phyloP scores from a whole-genome alignment of 2,797 vertebrate genomes.

The Dryobates pubescens region DNA sequence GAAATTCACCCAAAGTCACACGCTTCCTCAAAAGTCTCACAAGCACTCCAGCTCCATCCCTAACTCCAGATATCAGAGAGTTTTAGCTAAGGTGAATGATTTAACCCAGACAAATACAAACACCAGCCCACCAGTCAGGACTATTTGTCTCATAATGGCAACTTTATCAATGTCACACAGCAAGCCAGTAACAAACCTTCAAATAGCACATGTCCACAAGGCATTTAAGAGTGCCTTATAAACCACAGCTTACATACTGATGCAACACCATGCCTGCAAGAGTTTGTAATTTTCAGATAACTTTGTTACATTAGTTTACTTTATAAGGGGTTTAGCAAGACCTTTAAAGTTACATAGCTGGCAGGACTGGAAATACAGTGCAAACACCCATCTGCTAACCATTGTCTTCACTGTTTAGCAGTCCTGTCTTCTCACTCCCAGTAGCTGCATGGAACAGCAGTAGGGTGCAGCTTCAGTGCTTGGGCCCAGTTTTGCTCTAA shows the following conservation, averaged over 20 bases:
- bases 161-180: not conserved
- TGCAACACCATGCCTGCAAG: not conserved
- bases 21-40: not conserved
- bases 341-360: not conserved
- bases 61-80: not conserved
- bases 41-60: not conserved
- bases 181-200: not conserved
- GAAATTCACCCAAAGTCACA: not conserved
- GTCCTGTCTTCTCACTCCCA: not conserved
- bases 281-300: not conserved
- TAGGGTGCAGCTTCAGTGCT: not conserved
- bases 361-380: not conserved
- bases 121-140: not conserved
- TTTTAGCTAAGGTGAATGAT: not conserved
- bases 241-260: not conserved
- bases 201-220: not conserved
- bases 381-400: not conserved
- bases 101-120: not conserved
- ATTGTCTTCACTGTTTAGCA: not conserved
- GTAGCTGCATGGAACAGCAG: not conserved
- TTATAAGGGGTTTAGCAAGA: not conserved
- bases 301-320: not conserved
- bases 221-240: not conserved
- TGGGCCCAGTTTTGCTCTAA: not conserved
- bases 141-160: not conserved